Evolutionary conservation across 2,888 invertebrate species (phyloP), one percentile per base, ranked within the genome.

Genomic region (Tipula helvola): DNA sequence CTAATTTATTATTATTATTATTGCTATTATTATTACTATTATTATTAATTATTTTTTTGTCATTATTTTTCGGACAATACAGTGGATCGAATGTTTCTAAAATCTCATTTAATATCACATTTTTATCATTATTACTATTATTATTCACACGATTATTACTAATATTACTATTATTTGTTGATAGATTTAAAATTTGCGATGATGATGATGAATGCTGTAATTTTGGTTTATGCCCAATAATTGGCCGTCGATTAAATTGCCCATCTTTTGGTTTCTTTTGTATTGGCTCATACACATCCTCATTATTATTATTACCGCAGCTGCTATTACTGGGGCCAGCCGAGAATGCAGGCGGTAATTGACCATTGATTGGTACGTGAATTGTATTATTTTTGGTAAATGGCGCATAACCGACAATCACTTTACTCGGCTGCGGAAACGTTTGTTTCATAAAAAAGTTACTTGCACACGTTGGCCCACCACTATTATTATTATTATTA

Each of bases 281-380:
- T 42, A 85, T 85, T 44, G 85, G 85, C 13, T 85, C 85, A 18
- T 85, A 85, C 16, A 84, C 16, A 85, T 86, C 41, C 52, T 86
- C 86, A 16, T 52, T 57, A 12, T 86, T 57, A 12, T 36, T 36
- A 16, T 13, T 57, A 13, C 18, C 41, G 2, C 5, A 86, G 12
- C 16, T 86, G 28, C 52, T 8, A 57, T 18, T 71, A 71, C 71
- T 12, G 0, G 52, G 5, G 3, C 52, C 71, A 8, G 28, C 3
- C 12, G 71, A 28, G 84, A 87, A 87, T 36, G 87, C 87, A n/a
- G 87, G 83, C 13, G 88, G 87, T 71, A 87, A 86, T 85, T 86
- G 86, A 13, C 88, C 88, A 87, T 87, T 86, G 13, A 87, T 86
- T 47, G 88, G 88, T 28, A 88, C 87, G 47, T 87, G 87, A 41